Percentiles rank a stretch among this genome's conserved stretches.
Conservation (phyloP, 2,113 vertebrate species). For the Serilophus lunatus region DNA sequence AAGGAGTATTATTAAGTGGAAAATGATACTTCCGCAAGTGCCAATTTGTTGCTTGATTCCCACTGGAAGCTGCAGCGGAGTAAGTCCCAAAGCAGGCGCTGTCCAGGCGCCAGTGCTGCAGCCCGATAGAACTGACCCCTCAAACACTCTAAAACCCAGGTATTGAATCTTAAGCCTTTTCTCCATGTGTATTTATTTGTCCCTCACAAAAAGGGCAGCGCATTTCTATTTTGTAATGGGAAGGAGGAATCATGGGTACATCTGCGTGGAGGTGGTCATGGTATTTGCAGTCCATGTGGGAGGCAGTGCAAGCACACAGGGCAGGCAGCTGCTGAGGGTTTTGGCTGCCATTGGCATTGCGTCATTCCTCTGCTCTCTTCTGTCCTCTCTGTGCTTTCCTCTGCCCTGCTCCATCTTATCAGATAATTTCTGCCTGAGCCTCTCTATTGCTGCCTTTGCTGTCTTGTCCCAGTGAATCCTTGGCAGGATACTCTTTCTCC, state of each 20-base stretch:
- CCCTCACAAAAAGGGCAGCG: too few relatives aligned
- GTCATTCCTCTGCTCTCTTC: neutral
- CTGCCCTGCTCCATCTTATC: neutral
- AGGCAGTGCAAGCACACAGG: neutral
- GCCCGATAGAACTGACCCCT: accelerated
- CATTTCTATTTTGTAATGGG: neutral
- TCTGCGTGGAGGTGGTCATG: accelerated
- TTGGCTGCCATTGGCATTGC: neutral
- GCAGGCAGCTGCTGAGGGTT: neutral
- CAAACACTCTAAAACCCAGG: too few relatives aligned
- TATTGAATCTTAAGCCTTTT: neutral
- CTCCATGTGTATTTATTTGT: accelerated
- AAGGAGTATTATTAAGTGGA: neutral
- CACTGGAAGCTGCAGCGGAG: neutral
- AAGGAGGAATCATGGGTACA: accelerated
- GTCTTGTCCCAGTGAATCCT: neutral
- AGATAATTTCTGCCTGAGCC: neutral
- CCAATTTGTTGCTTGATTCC: accelerated
- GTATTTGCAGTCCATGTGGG: accelerated
- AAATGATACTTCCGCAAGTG: neutral
- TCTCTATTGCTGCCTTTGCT: neutral
- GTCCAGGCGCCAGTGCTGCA: accelerated
- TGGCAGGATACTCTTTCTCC: neutral
- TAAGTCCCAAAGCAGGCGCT: neutral
- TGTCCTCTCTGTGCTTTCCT: neutral